Evolutionary conservation across 2,797 vertebrate species (phyloP).

Genomic region (Dendrocincla tyrannina): DNA sequence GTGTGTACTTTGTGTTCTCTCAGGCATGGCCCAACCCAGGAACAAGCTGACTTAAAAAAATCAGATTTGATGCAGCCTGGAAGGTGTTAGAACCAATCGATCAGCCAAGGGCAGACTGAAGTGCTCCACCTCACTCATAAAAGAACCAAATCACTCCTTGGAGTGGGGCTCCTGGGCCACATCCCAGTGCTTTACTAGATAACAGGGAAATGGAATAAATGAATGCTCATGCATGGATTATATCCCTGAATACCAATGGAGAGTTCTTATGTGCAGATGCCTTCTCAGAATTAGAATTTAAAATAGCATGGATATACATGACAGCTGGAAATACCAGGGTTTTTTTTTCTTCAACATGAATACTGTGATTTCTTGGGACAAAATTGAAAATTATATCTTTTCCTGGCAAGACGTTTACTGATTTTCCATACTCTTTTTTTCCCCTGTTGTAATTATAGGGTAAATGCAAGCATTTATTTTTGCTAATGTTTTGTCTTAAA

Average conservation of each 20-base stretch:
- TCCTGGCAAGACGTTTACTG: not conserved
- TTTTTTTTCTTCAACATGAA: not conserved
- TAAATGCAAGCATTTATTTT: not conserved
- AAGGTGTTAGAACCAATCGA: constrained; percentile 39
- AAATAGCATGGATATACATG: not conserved
- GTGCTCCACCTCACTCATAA: constrained; percentile 29
- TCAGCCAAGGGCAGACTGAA: constrained; percentile 52
- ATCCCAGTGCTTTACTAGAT: not conserved
- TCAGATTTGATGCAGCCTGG: constrained; percentile 43
- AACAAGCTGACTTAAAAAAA: constrained; percentile 15
- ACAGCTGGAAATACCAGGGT: not conserved
- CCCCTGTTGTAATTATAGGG: not conserved
- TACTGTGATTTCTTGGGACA: not conserved
- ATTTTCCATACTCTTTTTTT: not conserved
- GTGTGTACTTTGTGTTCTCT: not conserved
- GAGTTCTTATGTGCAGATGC: not conserved
- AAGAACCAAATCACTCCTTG: constrained; percentile 32
- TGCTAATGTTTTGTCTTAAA: not conserved
- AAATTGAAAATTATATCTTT: not conserved
- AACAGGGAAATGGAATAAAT: constrained; percentile 34
- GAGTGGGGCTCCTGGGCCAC: constrained; percentile 54
- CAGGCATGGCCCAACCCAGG: not conserved
- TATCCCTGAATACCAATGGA: not conserved
- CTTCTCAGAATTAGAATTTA: not conserved
- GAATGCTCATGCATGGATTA: not conserved